phyloP scores from a whole-genome alignment of 2,888 invertebrate genomes.

The Eupithecia subumbrata region DNA sequence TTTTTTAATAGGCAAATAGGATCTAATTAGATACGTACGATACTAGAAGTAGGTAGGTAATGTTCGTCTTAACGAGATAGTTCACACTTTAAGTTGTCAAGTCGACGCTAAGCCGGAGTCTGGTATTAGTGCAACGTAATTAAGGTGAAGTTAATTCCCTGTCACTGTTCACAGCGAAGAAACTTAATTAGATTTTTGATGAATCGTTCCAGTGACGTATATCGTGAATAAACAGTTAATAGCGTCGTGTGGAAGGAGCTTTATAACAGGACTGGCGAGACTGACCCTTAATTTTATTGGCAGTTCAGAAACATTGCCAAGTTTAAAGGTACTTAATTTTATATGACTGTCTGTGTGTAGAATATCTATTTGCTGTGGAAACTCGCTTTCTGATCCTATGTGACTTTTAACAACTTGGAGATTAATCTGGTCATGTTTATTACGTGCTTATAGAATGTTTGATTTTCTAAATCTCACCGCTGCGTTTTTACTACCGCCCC shows the following conservation, averaged over 20 bases:
- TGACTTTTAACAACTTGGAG: conserved; percentile 2
- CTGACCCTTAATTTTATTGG: conserved; percentile 32
- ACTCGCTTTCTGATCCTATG: background rate
- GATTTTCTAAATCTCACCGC: background rate
- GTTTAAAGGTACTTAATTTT: conserved; percentile 33
- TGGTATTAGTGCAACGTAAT: conserved; percentile 64
- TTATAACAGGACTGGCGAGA: conserved; percentile 31
- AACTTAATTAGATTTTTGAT: conserved; percentile 75
- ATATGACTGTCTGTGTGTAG: conserved; percentile 32
- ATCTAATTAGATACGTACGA: background rate
- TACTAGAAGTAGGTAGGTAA: background rate
- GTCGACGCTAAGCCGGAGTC: conserved; percentile 53
- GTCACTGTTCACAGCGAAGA: conserved; percentile 65
- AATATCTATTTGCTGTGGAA: conserved; percentile 33
- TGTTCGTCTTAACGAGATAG: background rate
- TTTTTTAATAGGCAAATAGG: background rate
- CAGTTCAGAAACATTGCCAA: conserved; percentile 34
- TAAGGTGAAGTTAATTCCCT: conserved; percentile 77
- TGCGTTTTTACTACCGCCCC: background rate
- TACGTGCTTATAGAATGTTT: background rate
- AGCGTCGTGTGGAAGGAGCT: conserved; percentile 31
- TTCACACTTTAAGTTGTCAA: conserved; percentile 28
- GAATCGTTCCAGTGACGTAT: conserved; percentile 55
- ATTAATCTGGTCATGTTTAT: conserved; percentile 4
- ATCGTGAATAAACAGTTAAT: conserved; percentile 42